Evolutionary conservation across 2,113 vertebrate species (phyloP).

Genomic region (Leptocoma aspasia): DNA sequence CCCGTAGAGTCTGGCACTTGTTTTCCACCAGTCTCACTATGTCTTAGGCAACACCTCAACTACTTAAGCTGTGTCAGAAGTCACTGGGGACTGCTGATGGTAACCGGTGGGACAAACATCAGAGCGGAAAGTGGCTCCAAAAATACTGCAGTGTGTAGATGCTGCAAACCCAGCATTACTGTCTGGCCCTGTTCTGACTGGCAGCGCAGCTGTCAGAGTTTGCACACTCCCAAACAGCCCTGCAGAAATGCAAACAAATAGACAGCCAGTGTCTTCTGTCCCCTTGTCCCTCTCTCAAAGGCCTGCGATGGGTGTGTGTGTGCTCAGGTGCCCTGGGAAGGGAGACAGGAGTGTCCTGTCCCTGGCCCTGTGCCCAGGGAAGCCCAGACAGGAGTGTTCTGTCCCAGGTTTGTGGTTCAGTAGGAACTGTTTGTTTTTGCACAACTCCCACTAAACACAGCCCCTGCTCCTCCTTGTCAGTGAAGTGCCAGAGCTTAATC

Average conservation of each 20-base stretch:
- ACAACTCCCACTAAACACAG: not conserved
- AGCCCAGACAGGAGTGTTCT: accelerated
- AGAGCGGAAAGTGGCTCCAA: not conserved
- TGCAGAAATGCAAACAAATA: not conserved
- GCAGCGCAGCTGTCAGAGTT: not conserved
- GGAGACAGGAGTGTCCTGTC: accelerated
- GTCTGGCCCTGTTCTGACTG: not conserved
- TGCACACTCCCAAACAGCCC: not conserved
- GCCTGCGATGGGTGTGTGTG: accelerated
- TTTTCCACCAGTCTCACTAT: not conserved
- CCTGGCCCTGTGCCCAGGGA: not conserved
- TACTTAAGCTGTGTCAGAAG: not conserved
- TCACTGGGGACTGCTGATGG: not conserved
- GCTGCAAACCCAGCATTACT: not conserved
- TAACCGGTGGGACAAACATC: not conserved
- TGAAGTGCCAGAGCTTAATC: not conserved
- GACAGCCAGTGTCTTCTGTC: not conserved
- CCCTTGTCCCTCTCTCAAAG: not conserved
- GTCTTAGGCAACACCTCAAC: not conserved
- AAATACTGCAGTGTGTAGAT: not conserved
- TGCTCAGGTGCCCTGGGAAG: not conserved
- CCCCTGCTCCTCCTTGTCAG: accelerated
- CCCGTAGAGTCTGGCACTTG: not conserved
- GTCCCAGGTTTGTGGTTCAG: not conserved
- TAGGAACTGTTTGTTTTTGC: not conserved